Percentiles rank a stretch among this genome's conserved stretches.
phyloP scores from a whole-genome alignment of 2,888 invertebrate species.

The Lycia hirtaria region DNA sequence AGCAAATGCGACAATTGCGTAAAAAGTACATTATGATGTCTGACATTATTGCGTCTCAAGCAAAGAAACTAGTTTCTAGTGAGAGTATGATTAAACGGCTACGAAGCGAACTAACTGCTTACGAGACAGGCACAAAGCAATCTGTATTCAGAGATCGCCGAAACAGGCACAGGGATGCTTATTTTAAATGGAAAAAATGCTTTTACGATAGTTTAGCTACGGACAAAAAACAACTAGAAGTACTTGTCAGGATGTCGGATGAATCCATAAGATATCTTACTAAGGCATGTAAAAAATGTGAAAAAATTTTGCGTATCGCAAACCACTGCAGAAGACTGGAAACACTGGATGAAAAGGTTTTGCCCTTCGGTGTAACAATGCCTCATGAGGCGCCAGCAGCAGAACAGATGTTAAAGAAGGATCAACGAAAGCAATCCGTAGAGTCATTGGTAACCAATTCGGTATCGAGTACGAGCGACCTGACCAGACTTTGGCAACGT shows the following conservation, averaged over 20 bases:
- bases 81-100: slow-evolving; percentile 67
- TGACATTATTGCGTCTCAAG: slow-evolving; percentile 76
- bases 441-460: slow-evolving; percentile 68
- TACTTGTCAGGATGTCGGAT: slow-evolving; percentile 69
- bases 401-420: slow-evolving; percentile 34
- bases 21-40: slow-evolving; percentile 76
- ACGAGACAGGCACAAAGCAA: slow-evolving; percentile 78
- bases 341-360: slow-evolving; percentile 80
- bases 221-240: slow-evolving; percentile 60
- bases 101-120: slow-evolving; percentile 66
- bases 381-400: slow-evolving; percentile 58
- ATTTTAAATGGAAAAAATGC: slow-evolving; percentile 59
- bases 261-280: slow-evolving; percentile 69
- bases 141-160: slow-evolving; percentile 78
- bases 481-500: slow-evolving; percentile 74
- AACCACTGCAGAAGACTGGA: slow-evolving; percentile 84
- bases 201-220: slow-evolving; percentile 58
- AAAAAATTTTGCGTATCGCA: slow-evolving; percentile 79
- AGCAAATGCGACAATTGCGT: slow-evolving; percentile 69
- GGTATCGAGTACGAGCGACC: slow-evolving; percentile 64
- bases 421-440: slow-evolving; percentile 57
- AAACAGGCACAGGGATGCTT: slow-evolving; percentile 71
- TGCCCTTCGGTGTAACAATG: slow-evolving; percentile 64
- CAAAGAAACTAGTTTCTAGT: slow-evolving; percentile 72
- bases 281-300: slow-evolving; percentile 72